Conservation (phyloP, 2,888 invertebrate species). For the Gymnosoma rotundatum region DNA sequence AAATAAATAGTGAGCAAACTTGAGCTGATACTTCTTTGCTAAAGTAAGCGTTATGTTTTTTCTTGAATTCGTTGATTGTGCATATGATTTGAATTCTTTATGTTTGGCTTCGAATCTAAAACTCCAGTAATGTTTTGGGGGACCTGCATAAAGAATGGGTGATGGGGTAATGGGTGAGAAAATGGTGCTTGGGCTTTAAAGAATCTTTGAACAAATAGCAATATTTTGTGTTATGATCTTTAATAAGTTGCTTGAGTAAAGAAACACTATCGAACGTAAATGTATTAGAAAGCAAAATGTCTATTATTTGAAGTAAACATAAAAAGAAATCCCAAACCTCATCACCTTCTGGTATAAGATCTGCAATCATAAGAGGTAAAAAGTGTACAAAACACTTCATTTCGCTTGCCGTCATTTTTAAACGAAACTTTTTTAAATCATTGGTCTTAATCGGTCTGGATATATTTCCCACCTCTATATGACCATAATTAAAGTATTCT, state of each 20-base stretch:
- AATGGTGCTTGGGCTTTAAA: slow-evolving; percentile 73
- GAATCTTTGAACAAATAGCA: slow-evolving; percentile 24
- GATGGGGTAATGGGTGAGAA: slow-evolving; percentile 72
- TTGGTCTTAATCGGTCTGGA: slow-evolving; percentile 63
- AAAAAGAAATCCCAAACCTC: slow-evolving; percentile 72
- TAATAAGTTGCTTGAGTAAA: slow-evolving; percentile 24
- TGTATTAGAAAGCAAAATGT: slow-evolving; percentile 64
- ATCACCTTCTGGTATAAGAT: slow-evolving; percentile 73
- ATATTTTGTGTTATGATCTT: slow-evolving; percentile 31
- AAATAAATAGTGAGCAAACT: slow-evolving; percentile 56
- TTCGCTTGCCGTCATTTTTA: slow-evolving; percentile 73
- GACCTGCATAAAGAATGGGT: slow-evolving; percentile 71
- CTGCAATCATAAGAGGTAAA: slow-evolving; percentile 73
- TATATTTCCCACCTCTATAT: slow-evolving; percentile 71
- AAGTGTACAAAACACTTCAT: slow-evolving; percentile 72
- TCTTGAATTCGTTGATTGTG: slow-evolving; percentile 72
- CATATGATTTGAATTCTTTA: slow-evolving; percentile 72
- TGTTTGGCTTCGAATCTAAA: slow-evolving; percentile 73
- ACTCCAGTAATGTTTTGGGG: slow-evolving; percentile 71
- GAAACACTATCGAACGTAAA: slow-evolving; percentile 46
- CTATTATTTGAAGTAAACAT: slow-evolving; percentile 72
- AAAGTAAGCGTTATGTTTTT: slow-evolving; percentile 74
- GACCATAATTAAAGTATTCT: slow-evolving; percentile 72
- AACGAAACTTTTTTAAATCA: slow-evolving; percentile 51
- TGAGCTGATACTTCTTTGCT: slow-evolving; percentile 72